Base-by-base conservation (phyloP, 2,797 vertebrate species). In the Neostethus bicornis region DNA sequence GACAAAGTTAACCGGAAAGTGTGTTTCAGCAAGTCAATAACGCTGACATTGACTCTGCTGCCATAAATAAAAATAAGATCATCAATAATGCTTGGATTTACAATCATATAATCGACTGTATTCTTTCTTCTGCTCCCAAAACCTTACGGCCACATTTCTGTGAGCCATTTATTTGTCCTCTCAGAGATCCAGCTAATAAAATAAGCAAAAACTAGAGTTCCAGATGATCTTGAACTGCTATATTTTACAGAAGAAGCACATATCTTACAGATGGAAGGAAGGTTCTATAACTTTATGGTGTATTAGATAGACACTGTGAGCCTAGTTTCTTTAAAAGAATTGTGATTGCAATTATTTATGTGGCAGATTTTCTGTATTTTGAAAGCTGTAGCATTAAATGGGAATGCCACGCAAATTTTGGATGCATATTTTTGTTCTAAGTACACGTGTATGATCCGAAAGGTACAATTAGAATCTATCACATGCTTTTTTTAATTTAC, bases 271-370 rank as follows among this genome's bases (percentile, higher is more conserved):
- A 85, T 43, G 42, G 84, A 85, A 75, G 42, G 84, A 85, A 75
- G 83, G 79, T 81, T 86, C 81, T 84, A 84, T 70, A 60, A 81
- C 84, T 85, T 87, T 77, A 80, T 77, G 73, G 72, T 89, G 83
- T 89, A 78, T 84, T 92, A 91, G 89, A 81, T 89, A 89, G 90
- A 88, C 86, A 87, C 81, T 88, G 89, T 90, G 84, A 87, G 83
- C 75, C 69, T 84, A 83, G 57, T 83, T 92, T 90, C 80, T 87
- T 90, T 89, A 66, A 61, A 80, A 88, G 35, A 81, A 61, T 81
- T 83, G 81, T 88, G 73, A 84, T 73, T 84, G 70, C 74, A 76
- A 82, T 62, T 38, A 73, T 17, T 75, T 69, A 56, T 43, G 80
- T 83, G 82, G 70, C 70, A 83, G 75, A 77, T 79, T 85, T 86